A percentile compares a stretch with the other conserved stretches of the same genome.
Conservation (phyloP, 2,797 vertebrate genomes). For the Pogonophryne albipinna region DNA sequence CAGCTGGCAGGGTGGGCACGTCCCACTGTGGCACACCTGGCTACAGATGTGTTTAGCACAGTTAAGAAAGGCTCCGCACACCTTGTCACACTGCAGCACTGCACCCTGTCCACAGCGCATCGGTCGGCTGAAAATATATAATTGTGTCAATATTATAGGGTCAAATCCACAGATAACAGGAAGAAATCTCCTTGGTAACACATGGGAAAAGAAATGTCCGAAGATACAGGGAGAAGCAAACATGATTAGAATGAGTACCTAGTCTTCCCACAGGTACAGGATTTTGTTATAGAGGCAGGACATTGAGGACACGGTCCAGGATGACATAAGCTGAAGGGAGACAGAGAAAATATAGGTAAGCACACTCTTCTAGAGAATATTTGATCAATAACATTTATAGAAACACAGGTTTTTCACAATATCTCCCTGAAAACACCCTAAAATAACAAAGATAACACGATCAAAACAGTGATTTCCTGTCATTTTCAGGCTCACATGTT, state of each 20-base stretch:
- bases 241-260: constrained; percentile 82
- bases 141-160: background rate
- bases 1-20: constrained; percentile 91
- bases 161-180: background rate
- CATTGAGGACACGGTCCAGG: constrained; percentile 98
- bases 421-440: background rate
- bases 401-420: no score
- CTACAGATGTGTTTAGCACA: constrained; percentile 92
- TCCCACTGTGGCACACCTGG: constrained; percentile 92
- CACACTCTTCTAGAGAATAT: background rate
- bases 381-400: background rate
- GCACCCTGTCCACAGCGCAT: constrained; percentile 93
- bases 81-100: constrained; percentile 89
- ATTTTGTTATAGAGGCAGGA: constrained; percentile 94
- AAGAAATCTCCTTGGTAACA: background rate
- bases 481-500: constrained; percentile 91
- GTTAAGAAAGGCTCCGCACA: constrained; percentile 90
- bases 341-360: constrained; percentile 23
- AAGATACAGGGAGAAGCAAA: background rate
- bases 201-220: background rate
- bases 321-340: constrained; percentile 91
- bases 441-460: background rate
- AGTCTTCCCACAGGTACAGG: constrained; percentile 93
- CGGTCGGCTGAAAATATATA: constrained; percentile 87
- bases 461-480: background rate